Base-by-base conservation (phyloP, 1,140 invertebrate genomes). In the Lerema accius region DNA sequence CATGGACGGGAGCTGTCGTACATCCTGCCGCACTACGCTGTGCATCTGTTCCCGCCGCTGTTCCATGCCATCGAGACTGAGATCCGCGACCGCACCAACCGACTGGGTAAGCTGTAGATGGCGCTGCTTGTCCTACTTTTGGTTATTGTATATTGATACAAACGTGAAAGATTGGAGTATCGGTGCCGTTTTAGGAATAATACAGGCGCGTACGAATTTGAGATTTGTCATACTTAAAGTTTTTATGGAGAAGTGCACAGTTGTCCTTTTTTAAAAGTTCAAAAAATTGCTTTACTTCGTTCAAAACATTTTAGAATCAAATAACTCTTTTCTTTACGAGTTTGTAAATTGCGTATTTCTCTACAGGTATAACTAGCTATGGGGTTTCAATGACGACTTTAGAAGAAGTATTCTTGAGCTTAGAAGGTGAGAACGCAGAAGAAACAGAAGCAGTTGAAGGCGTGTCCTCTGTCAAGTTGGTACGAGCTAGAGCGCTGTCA, bases 381-480 rank as follows among this genome's bases (percentile, higher is more conserved):
- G 97, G 97, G 0, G 95, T 98, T 0, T 98, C 97, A 16, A 98
- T 98, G 95, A 98, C 97, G 10, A 97, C 97, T 0, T 84, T 99
- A 56, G 97, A 99, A 87, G 97, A 99, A 84, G 97, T 97, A 9
- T 94, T 93, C 64, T 89, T 97, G 32, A 95, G 95, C 71, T 75
- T 97, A 43, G 95, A 96, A 82, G 94, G 95, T 42, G 94, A 95
- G 66, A 90, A 90, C 55, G 93, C 93, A 16, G 94, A 94, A 60
- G 93, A 94, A 59, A 94, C 93, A 32, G 94, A 94, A 39, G 92
- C 93, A 0, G 94, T 95, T 70, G 94, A 95, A 53, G 94, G 95
- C 68, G 87, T 95, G 4, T 94, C 94, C 1, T 95, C 95, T 43
- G 86, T 90, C n/a, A 95, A 95, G 83, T 93, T 95, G 81, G 94